phyloP scores from a whole-genome alignment of 1,140 invertebrate genomes.

The Sminthurinus signatus region DNA sequence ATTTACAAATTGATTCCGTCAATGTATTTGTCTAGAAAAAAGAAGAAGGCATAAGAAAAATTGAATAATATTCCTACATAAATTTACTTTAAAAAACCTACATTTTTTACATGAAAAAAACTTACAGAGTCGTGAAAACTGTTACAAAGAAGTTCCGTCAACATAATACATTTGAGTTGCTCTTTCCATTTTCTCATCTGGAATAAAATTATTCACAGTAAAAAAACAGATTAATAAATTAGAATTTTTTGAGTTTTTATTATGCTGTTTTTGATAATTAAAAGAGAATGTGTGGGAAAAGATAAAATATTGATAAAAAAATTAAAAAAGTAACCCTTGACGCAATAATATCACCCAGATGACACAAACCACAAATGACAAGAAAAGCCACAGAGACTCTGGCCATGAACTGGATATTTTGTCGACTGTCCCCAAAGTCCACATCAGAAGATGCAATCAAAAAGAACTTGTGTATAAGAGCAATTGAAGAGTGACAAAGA shows the following conservation, averaged over 20 bases:
- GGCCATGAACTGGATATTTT: background rate
- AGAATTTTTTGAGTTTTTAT: no score
- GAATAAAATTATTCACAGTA: no score
- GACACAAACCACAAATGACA: background rate
- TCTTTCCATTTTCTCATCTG: slow-evolving; percentile 10
- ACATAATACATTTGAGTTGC: slow-evolving; percentile 8
- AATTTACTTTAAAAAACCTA: no score
- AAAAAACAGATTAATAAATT: no score
- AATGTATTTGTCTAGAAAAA: background rate
- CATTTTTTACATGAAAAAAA: no score
- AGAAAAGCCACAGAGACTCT: background rate
- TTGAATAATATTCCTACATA: no score
- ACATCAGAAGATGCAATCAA: background rate
- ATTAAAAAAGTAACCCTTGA: background rate
- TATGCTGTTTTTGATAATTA: no score
- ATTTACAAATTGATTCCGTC: background rate
- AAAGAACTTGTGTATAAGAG: background rate
- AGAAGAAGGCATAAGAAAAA: no score
- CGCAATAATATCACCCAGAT: background rate
- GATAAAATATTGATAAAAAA: no score
- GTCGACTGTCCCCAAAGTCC: background rate
- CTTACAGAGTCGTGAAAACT: slow-evolving; percentile 4
- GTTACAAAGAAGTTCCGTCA: slow-evolving; percentile 2
- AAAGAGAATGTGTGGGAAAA: no score
- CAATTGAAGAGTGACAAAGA: background rate